Percentiles rank a stretch among this genome's conserved stretches.
These are phyloP conservation scores for Pelochelys cantorii DNA, from an alignment of 2,797 vertebrate genomes.

Conservation along the genomic window DNA sequence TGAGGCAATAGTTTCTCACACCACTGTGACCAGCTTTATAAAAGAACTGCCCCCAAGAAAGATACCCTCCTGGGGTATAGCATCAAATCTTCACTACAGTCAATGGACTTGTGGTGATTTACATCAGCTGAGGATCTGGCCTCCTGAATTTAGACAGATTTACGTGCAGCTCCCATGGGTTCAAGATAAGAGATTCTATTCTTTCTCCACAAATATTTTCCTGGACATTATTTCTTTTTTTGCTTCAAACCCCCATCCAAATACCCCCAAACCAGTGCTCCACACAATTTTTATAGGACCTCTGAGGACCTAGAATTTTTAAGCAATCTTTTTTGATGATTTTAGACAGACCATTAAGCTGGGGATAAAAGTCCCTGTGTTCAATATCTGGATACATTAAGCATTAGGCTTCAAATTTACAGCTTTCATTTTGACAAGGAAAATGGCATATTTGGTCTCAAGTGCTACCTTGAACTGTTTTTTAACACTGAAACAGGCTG, in stretches of 20 bases:
- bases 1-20: conserved; percentile 54
- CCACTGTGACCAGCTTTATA: conserved; percentile 35
- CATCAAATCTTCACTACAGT: not conserved
- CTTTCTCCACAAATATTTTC: conserved; percentile 61
- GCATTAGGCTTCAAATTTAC: conserved; percentile 83
- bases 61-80: conserved; percentile 17
- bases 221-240: conserved; percentile 18
- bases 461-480: conserved; percentile 81
- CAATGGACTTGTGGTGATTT: conserved; percentile 10
- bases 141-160: conserved; percentile 6
- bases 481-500: conserved; percentile 77
- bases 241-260: not conserved
- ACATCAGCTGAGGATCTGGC: not conserved
- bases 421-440: conserved; percentile 84
- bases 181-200: conserved; percentile 47
- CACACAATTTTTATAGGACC: conserved; percentile 75
- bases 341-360: conserved; percentile 84
- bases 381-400: conserved; percentile 85
- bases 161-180: conserved; percentile 24
- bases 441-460: conserved; percentile 82
- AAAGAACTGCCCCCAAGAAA: not conserved
- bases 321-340: conserved; percentile 84
- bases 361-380: conserved; percentile 83
- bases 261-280: not conserved
- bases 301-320: conserved; percentile 79